Evolutionary conservation across 92 coral and sea anemone genomes (phyloP).

Genomic region (Scolanthus callimorphus): DNA sequence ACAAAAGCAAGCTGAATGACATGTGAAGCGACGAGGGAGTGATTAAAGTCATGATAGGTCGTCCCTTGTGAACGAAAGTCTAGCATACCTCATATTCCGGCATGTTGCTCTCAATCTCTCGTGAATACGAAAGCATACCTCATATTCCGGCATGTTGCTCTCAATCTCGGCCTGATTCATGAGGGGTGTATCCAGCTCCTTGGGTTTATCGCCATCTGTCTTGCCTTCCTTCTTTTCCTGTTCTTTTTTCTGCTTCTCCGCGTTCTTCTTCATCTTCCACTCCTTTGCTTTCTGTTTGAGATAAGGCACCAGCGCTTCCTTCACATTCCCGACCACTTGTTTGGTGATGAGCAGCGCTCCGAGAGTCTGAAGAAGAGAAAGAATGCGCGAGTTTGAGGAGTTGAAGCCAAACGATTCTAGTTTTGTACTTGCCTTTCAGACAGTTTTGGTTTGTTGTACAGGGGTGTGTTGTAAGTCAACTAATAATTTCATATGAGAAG

Average conservation of each 20-base stretch:
- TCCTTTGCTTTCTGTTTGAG: conserved; percentile 98
- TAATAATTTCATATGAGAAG: too few relatives aligned
- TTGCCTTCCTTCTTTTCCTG: conserved; percentile 46
- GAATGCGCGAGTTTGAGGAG: not conserved
- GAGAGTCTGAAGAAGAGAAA: conserved; percentile 50
- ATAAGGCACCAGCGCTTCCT: conserved; percentile 93
- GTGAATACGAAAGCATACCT: conserved; percentile 68
- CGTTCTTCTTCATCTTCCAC: conserved; percentile 90
- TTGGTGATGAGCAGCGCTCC: conserved; percentile 96
- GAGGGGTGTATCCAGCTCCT: conserved; percentile 81
- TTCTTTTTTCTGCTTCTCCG: conserved; percentile 89
- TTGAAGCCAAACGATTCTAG: too few relatives aligned
- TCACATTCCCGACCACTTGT: conserved; percentile 97
- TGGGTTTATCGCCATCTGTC: conserved; percentile 61
- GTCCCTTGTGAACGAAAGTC: too few relatives aligned
- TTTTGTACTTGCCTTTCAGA: too few relatives aligned
- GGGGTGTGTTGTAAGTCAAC: too few relatives aligned
- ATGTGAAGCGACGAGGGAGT: too few relatives aligned
- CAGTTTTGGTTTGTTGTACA: too few relatives aligned
- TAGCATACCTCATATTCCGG: too few relatives aligned
- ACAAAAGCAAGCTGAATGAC: too few relatives aligned
- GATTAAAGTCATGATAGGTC: too few relatives aligned
- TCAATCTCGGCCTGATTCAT: conserved; percentile 98
- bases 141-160: conserved; percentile 91
- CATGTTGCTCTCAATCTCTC: too few relatives aligned